Evolutionary conservation across 1,140 invertebrate genomes (phyloP).

Genomic region (Ptiloglossa arizonensis): DNA sequence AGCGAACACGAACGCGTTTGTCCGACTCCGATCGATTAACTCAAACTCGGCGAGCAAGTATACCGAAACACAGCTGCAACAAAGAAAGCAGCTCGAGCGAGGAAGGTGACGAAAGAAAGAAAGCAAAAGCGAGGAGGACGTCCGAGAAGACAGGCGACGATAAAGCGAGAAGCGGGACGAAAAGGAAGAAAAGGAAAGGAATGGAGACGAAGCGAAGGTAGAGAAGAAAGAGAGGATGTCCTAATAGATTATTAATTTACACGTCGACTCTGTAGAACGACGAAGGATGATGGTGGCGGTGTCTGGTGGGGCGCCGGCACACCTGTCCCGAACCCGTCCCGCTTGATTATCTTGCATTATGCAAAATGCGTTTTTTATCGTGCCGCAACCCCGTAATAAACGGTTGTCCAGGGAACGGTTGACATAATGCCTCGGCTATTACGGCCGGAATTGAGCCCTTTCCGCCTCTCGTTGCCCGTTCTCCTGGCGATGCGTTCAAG

Average conservation of each 20-base stretch:
- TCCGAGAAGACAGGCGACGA: too few relatives aligned
- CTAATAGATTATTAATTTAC: constrained; percentile 80
- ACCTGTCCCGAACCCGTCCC: constrained; percentile 77
- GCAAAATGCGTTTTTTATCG: constrained; percentile 79
- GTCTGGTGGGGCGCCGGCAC: constrained; percentile 54
- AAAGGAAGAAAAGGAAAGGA: constrained; percentile 12
- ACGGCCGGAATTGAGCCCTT: constrained; percentile 74
- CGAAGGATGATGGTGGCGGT: constrained; percentile 57
- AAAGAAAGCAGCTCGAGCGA: too few relatives aligned
- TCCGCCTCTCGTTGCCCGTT: constrained; percentile 27
- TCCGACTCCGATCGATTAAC: too few relatives aligned
- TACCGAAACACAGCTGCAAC: too few relatives aligned
- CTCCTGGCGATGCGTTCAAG: background rate
- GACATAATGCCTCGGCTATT: constrained; percentile 80
- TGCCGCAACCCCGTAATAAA: constrained; percentile 75
- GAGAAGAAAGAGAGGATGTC: constrained; percentile 47
- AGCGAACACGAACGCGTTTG: too few relatives aligned
- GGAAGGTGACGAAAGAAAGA: constrained; percentile 12
- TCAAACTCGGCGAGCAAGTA: too few relatives aligned
- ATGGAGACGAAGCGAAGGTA: background rate
- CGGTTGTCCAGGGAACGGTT: constrained; percentile 79
- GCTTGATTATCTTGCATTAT: constrained; percentile 80
- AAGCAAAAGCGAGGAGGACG: constrained; percentile 5
- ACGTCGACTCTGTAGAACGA: constrained; percentile 67
- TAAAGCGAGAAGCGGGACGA: constrained; percentile 8